Conservation (phyloP, 2,888 invertebrate genomes). For the Luperina nickerlii region DNA sequence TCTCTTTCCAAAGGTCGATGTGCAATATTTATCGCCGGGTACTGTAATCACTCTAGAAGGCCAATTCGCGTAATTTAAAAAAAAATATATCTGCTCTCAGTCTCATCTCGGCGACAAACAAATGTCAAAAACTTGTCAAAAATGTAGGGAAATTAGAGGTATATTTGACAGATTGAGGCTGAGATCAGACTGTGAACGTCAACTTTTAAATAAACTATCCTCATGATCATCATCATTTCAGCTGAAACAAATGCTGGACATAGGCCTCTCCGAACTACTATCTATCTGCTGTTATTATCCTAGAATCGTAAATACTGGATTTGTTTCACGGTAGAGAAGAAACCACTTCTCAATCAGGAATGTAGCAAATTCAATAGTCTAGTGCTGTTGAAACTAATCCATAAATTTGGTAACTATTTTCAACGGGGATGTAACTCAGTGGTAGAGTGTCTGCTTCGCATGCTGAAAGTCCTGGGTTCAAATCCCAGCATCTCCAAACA, state of each 20-base stretch:
- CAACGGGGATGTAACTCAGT: slow-evolving; percentile 89
- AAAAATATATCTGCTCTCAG: too few species aligned
- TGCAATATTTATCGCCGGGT: too few species aligned
- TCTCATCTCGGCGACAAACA: too few species aligned
- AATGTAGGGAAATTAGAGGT: too few species aligned
- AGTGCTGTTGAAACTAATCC: background rate
- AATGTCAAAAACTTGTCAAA: too few species aligned
- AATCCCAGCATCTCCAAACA: slow-evolving; percentile 91
- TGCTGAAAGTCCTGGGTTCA: slow-evolving; percentile 92
- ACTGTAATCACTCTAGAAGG: background rate
- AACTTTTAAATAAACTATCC: background rate
- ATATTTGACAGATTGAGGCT: too few species aligned
- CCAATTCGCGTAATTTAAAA: too few species aligned
- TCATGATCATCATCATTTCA: background rate
- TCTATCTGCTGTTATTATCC: background rate
- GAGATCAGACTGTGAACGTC: too few species aligned
- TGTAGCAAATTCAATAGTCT: too few species aligned
- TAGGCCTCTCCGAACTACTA: background rate
- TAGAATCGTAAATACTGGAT: background rate
- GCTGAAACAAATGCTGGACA: background rate
- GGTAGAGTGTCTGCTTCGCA: slow-evolving; percentile 92
- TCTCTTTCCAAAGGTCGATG: too few species aligned
- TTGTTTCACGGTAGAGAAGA: too few species aligned
- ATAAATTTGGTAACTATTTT: accelerated
- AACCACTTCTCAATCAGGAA: too few species aligned